phyloP scores from a whole-genome alignment of 2,113 vertebrate genomes.

The Rana temporaria region DNA sequence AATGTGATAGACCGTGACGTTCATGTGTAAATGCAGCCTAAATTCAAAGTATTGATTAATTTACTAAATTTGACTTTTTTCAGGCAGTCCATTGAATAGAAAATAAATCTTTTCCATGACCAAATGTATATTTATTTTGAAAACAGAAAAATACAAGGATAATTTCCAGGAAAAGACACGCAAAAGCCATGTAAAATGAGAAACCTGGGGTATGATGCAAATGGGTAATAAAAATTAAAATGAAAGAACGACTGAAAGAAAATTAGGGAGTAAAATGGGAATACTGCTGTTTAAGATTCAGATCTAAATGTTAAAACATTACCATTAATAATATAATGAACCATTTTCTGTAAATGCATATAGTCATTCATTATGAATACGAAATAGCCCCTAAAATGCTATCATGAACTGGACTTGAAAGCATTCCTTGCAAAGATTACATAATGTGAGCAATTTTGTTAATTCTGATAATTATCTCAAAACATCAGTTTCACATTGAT shows the following conservation, averaged over 20 bases:
- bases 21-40: no score
- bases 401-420: background rate
- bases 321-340: conserved; percentile 14
- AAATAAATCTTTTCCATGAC: no score
- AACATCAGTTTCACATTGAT: background rate
- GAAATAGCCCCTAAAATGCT: conserved; percentile 18
- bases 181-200: background rate
- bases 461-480: conserved; percentile 30
- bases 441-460: background rate
- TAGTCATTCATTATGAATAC: conserved; percentile 18
- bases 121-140: background rate
- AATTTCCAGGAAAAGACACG: background rate
- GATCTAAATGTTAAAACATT: conserved; percentile 21
- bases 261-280: background rate
- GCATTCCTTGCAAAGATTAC: background rate
- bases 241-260: background rate
- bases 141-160: background rate
- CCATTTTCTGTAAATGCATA: conserved; percentile 13
- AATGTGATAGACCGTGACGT: no score
- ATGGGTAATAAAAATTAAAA: background rate
- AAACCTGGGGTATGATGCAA: background rate
- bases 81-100: no score
- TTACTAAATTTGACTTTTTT: no score
- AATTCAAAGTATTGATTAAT: no score
- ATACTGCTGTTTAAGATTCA: background rate